Evolutionary conservation across 2,797 vertebrate species (phyloP).

Genomic region (Acanthiza pusilla): DNA sequence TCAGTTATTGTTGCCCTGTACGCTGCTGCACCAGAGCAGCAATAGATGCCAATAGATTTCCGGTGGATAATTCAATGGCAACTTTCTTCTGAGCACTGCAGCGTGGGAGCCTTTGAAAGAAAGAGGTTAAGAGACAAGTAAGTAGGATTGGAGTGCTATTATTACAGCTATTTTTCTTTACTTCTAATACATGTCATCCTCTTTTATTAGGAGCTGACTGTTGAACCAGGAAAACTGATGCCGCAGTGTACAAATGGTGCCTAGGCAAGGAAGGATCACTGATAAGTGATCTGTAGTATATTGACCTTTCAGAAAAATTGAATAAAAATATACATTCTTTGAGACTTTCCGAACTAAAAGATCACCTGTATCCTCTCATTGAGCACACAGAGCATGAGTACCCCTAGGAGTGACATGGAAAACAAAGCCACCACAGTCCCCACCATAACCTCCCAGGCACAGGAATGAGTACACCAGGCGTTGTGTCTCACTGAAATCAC

Average conservation of each 20-base stretch:
- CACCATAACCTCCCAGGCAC: not conserved
- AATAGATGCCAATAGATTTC: not conserved
- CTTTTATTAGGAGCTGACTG: slow-evolving; percentile 61
- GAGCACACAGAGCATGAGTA: not conserved
- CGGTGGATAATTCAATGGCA: slow-evolving; percentile 41
- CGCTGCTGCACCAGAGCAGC: not conserved
- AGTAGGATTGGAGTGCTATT: slow-evolving; percentile 61
- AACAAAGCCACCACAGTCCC: not conserved
- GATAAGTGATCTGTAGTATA: slow-evolving; percentile 60
- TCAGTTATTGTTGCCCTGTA: not conserved
- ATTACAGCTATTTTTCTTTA: slow-evolving; percentile 69
- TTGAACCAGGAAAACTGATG: slow-evolving; percentile 56
- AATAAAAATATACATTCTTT: not conserved
- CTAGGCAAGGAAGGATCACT: slow-evolving; percentile 25
- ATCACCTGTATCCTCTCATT: not conserved
- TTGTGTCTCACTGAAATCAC: not conserved
- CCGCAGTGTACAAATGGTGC: slow-evolving; percentile 55
- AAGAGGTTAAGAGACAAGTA: slow-evolving; percentile 66
- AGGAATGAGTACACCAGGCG: not conserved
- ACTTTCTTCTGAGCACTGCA: slow-evolving; percentile 16
- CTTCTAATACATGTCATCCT: slow-evolving; percentile 55
- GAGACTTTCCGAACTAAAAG: slow-evolving; percentile 16
- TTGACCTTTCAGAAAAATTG: slow-evolving; percentile 52
- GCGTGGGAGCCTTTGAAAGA: slow-evolving; percentile 59
- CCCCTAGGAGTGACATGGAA: not conserved